phyloP scores from a whole-genome alignment of 64 coral and sea anemone species.

The Dendronephthya gigantea region DNA sequence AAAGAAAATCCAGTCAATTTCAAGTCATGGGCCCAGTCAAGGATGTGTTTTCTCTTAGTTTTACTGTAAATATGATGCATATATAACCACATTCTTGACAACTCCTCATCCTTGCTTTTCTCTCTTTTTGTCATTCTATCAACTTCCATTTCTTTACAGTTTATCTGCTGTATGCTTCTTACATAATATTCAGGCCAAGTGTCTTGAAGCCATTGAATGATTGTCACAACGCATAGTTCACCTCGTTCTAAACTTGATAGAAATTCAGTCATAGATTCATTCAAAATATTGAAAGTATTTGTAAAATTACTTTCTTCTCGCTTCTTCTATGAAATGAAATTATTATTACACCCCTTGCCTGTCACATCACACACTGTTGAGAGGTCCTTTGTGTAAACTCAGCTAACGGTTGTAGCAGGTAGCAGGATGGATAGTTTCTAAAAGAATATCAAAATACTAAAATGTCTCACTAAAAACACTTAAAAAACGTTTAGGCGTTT shows the following conservation, averaged over 20 bases:
- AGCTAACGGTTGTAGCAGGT: too few species aligned
- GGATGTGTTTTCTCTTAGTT: constrained; percentile 84
- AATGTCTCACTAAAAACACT: too few species aligned
- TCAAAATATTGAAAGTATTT: too few species aligned
- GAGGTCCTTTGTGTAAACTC: too few species aligned
- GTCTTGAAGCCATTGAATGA: constrained; percentile 85
- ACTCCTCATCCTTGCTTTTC: constrained; percentile 34
- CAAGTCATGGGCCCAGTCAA: constrained; percentile 86
- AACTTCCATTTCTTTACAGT: background rate
- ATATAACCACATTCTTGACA: constrained; percentile 80
- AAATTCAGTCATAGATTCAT: constrained; percentile 35
- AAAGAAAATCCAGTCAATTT: constrained; percentile 77
- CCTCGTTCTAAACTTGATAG: constrained; percentile 50
- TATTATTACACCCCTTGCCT: too few species aligned
- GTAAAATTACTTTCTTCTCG: too few species aligned
- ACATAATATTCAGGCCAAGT: constrained; percentile 30
- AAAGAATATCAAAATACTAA: too few species aligned
- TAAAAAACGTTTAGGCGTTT: too few species aligned
- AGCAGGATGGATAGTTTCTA: too few species aligned
- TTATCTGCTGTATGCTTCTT: background rate
- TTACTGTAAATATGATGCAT: constrained; percentile 99
- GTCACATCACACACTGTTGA: too few species aligned
- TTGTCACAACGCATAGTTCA: constrained; percentile 66
- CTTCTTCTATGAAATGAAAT: too few species aligned
- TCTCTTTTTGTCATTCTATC: background rate